Percentiles rank a stretch among this genome's conserved stretches.
Conservation (phyloP, 2,888 invertebrate species). For the Limnephilus marmoratus region DNA sequence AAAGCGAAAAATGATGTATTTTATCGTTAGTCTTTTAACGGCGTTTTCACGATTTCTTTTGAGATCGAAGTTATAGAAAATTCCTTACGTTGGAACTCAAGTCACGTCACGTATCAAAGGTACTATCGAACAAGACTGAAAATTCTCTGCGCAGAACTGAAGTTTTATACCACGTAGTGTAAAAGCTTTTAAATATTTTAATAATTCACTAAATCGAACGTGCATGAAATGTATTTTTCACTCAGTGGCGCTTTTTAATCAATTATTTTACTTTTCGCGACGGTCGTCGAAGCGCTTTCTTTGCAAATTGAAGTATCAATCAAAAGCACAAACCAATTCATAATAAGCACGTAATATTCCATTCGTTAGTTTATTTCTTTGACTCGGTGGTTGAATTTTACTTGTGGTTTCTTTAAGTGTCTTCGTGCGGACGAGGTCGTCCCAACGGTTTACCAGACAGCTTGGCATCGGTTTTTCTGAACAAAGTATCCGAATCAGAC, state of each 20-base stretch:
- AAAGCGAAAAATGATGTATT: neutral
- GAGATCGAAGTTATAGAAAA: neutral
- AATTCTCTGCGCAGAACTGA: neutral
- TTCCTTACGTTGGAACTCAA: neutral
- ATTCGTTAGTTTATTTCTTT: neutral
- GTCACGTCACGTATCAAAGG: conserved; percentile 17
- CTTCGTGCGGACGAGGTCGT: conserved; percentile 18
- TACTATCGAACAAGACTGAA: neutral
- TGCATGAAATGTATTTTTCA: neutral
- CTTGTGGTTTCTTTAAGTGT: neutral
- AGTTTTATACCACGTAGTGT: neutral
- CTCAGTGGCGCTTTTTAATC: neutral
- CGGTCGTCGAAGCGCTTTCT: neutral
- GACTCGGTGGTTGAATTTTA: conserved; percentile 20
- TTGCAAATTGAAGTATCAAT: neutral
- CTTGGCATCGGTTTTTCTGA: conserved; percentile 44
- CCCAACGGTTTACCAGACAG: conserved; percentile 46
- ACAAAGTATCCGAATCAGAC: conserved; percentile 27
- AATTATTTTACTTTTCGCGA: neutral
- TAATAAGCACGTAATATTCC: neutral
- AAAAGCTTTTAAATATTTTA: neutral
- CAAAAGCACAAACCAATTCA: neutral
- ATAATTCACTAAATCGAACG: neutral
- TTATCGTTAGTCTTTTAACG: neutral
- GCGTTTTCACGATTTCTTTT: neutral